Percentiles rank a stretch among this genome's conserved stretches.
Evolutionary conservation across 1,140 invertebrate genomes (phyloP).

Genomic region (Hycleus phaleratus): DNA sequence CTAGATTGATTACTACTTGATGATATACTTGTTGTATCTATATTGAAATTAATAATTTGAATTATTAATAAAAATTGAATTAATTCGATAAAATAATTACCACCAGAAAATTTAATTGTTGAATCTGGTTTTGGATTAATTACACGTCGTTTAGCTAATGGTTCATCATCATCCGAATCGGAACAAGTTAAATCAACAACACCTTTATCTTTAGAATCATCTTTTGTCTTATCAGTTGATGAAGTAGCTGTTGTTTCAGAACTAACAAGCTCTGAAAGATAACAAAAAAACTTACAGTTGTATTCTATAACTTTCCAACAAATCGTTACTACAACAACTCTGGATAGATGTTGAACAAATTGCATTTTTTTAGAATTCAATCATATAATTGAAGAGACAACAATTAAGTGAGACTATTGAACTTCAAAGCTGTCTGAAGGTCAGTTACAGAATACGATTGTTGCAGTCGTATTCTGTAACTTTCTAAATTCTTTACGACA

Average conservation of each 20-base stretch:
- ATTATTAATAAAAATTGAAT: background rate
- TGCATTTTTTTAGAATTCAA: too few species aligned
- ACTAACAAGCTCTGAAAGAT: slow-evolving; percentile 25
- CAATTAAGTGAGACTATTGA: too few species aligned
- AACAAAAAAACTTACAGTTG: too few species aligned
- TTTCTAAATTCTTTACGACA: too few species aligned
- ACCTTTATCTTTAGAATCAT: slow-evolving; percentile 25
- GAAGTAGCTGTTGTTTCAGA: slow-evolving; percentile 22
- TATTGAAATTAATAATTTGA: slow-evolving; percentile 2
- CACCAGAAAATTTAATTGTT: slow-evolving; percentile 36
- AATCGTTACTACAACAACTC: too few species aligned
- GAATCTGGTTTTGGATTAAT: slow-evolving; percentile 38
- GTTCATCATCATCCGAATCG: slow-evolving; percentile 39
- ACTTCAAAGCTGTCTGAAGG: too few species aligned
- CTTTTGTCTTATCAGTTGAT: slow-evolving; percentile 17
- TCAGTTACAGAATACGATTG: too few species aligned
- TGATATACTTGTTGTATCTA: slow-evolving; percentile 32
- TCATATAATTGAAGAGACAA: too few species aligned
- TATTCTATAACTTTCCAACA: too few species aligned
- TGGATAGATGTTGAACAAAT: too few species aligned
- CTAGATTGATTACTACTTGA: slow-evolving; percentile 34
- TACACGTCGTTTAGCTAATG: slow-evolving; percentile 34
- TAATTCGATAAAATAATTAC: background rate
- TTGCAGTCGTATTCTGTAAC: too few species aligned
- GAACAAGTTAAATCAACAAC: slow-evolving; percentile 39